phyloP scores from a whole-genome alignment of 23 tunicate species.

The Phallusia fumigata region DNA sequence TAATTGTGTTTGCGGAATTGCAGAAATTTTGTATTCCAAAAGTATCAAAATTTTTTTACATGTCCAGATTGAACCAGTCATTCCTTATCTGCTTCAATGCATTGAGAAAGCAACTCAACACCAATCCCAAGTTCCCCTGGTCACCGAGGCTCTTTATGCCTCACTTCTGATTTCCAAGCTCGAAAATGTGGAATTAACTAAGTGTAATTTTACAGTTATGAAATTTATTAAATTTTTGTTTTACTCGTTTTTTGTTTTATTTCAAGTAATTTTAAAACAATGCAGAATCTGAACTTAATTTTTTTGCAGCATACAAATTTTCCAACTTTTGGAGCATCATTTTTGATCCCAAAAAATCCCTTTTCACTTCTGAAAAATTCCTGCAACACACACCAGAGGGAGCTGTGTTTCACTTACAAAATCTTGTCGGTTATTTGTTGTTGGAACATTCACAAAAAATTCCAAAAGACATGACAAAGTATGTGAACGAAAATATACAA shows the following conservation, averaged over 20 bases:
- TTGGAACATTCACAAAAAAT: constrained; percentile 39
- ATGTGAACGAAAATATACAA: too few species aligned
- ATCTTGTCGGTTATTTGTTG: constrained; percentile 25
- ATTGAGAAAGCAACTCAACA: constrained; percentile 72
- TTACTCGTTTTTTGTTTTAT: not conserved
- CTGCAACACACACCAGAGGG: constrained; percentile 55
- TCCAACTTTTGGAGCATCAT: constrained; percentile 33
- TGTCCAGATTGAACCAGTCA: constrained; percentile 41
- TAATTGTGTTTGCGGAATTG: too few species aligned
- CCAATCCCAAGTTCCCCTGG: constrained; percentile 42
- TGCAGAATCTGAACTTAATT: not conserved
- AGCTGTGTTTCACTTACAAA: constrained; percentile 8
- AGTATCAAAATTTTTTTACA: too few species aligned
- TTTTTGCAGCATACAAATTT: constrained; percentile 32
- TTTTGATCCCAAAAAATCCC: constrained; percentile 39
- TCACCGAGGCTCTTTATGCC: constrained; percentile 64
- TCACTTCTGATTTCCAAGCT: constrained; percentile 43
- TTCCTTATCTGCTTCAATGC: constrained; percentile 40
- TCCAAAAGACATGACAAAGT: constrained; percentile 29
- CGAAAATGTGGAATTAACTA: constrained; percentile 44
- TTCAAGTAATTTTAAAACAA: not conserved
- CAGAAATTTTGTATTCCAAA: too few species aligned
- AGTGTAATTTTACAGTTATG: constrained; percentile 27
- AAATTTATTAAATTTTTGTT: not conserved
- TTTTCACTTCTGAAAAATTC: constrained; percentile 62